phyloP scores from a whole-genome alignment of 2,113 vertebrate species.

The Falcunculus frontatus region DNA sequence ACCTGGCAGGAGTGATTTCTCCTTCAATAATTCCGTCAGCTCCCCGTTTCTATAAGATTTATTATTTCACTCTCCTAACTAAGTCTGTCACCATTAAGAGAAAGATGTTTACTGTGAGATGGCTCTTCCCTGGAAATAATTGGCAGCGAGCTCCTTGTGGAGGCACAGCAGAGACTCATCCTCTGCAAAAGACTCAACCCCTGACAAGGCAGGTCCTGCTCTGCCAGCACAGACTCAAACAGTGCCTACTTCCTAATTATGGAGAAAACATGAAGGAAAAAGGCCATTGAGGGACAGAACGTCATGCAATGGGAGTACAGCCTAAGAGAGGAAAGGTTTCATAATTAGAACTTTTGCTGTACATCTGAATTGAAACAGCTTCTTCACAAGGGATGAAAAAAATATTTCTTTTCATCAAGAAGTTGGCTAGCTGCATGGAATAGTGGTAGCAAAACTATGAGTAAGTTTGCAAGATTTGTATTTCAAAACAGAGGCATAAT shows the following conservation, averaged over 20 bases:
- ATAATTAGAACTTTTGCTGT: background rate
- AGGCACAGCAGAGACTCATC: background rate
- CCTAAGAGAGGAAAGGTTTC: background rate
- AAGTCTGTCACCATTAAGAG: conserved; percentile 18
- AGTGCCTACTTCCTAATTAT: background rate
- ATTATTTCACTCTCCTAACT: background rate
- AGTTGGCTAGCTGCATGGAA: background rate
- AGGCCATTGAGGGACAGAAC: background rate
- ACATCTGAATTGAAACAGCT: background rate
- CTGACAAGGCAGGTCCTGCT: background rate
- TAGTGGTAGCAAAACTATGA: background rate
- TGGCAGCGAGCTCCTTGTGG: background rate
- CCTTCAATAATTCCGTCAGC: background rate
- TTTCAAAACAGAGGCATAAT: background rate
- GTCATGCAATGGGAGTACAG: background rate
- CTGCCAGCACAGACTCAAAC: background rate
- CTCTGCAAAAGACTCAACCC: background rate
- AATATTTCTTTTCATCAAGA: background rate
- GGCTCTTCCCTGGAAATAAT: conserved; percentile 36
- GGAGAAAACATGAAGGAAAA: background rate
- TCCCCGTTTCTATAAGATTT: background rate
- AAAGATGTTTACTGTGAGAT: background rate
- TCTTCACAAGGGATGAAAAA: background rate
- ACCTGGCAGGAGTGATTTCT: background rate
- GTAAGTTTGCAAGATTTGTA: background rate